Evolutionary conservation across 1,140 invertebrate species (phyloP), one percentile per base, ranked within the genome.

Genomic region (Tenebrio molitor): DNA sequence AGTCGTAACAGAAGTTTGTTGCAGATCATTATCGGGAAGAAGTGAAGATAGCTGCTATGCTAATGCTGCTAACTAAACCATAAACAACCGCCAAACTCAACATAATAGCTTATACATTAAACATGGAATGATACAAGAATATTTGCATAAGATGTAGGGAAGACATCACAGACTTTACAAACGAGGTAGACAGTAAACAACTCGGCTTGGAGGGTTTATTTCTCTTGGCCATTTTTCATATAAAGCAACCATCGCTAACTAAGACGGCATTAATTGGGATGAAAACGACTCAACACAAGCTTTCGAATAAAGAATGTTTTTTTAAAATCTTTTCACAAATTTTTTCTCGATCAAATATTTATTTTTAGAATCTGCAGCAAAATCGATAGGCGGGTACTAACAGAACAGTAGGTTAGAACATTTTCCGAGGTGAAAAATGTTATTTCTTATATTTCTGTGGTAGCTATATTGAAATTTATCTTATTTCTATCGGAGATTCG

Each of bases 101-200:
- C 77, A 77, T 78, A 78, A 78, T 78, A 78, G 75, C 77, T 78
- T 78, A 78, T 78, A 78, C 77, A 78, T 78, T 78, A 78, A 78
- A 78, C 77, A 78, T 78, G 74, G 72, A 77, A 77, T 76, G 74
- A 77, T 77, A 77, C 74, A 73, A 76, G 67, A 12, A 39, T 46
- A 78, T 78, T 78, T 78, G 76, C 77, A 78, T 78, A 78, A 78
- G 77, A 78, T 78, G 76, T 78, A 71, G 76, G 71, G 68, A 78
- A 77, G 72, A 74, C 69, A 50, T 73, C 71, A 64, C 42, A 53
- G 66, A 68, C 42, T 64, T 65, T 19, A 70, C 64, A 67, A 50
- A 53, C 41, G 62, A 25, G 25, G 34, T 36, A 74, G 71, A 62
- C 72, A 64, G 66, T 41, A 50, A 50, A 50, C 41, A 69, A 33